Base-by-base conservation (phyloP, 2,797 vertebrate genomes). In the Aldrovandia affinis region DNA sequence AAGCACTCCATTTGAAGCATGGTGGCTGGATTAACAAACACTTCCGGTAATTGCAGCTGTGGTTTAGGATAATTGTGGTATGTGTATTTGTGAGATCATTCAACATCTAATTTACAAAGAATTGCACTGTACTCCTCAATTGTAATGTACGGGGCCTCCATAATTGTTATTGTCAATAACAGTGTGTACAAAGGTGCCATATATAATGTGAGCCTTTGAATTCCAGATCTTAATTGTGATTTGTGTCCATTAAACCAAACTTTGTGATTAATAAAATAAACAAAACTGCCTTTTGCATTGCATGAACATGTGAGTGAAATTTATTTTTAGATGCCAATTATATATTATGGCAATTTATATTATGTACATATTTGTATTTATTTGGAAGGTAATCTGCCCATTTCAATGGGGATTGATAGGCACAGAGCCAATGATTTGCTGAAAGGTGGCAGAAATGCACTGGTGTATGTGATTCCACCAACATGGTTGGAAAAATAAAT, bases 1-100 rank as follows among this genome's bases (percentile, higher is more conserved):
- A 50, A 63, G n/a, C 55, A 54, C 86, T 85, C 78, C 88, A 84
- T 89, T 42, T 47, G 42, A 86, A 84, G 82, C 59, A 15, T 1
- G 68, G 59, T 85, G 79, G 80, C 85, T 84, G 81, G 81, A 86
- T 89, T 84, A 82, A 42, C 10, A 65, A 44, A 54, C 73, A 84
- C 87, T 86, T 88, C 86, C 85, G 87, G 90, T 86, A 88, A 89
- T 89, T 88, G 87, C 75, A 83, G 84, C 83, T 86, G 70, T 36
- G 0, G n/a, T 65, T 33, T 15, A 52, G 78, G 25, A 12, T 33
- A n/a, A 30, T 79, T 54, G 15, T 15, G 12, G 42, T 54, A 33
- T 20, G 28, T 79, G 78, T 15, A 22, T 79, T 54, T 18, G 15
- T 52, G n/a, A 52, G 77, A 78, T 78, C 28, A n/a, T n/a, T n/a